phyloP scores from a whole-genome alignment of 2,113 vertebrate species.

The Neomonachus schauinslandi region DNA sequence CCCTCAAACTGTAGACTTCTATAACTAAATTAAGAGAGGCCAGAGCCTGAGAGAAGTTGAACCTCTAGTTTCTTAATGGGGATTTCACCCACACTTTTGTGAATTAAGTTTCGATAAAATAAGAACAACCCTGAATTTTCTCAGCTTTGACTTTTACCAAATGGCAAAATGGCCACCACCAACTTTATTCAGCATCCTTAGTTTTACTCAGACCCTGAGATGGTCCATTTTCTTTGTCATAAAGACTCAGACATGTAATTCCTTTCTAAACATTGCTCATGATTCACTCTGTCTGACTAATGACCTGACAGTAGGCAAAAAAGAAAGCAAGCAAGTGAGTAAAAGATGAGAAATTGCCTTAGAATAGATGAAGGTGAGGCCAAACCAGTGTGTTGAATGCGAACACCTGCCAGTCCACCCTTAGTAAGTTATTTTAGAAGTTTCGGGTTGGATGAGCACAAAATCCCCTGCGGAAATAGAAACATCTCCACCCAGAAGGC shows the following conservation, averaged over 20 bases:
- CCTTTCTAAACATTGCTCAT: constrained; percentile 27
- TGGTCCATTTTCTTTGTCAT: not conserved
- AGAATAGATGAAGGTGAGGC: not conserved
- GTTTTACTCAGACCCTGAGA: constrained; percentile 27
- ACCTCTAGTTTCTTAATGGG: not conserved
- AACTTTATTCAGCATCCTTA: not conserved
- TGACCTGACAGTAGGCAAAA: not conserved
- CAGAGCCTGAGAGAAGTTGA: not conserved
- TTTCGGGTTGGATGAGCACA: constrained; percentile 69
- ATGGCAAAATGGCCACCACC: not conserved
- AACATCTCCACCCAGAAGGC: not conserved
- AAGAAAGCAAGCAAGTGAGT: not conserved
- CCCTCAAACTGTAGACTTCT: not conserved
- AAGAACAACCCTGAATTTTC: not conserved
- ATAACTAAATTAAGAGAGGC: not conserved
- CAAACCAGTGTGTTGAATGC: not conserved
- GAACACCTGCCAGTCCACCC: constrained; percentile 45
- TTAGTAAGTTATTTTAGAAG: constrained; percentile 40
- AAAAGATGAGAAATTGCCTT: not conserved
- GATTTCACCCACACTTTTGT: not conserved
- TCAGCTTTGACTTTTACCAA: not conserved
- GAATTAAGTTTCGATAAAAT: not conserved
- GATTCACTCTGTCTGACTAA: constrained; percentile 51
- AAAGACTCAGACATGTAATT: constrained; percentile 1
- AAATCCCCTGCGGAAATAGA: constrained; percentile 48